Evolutionary conservation across 2,888 invertebrate species (phyloP), one percentile per base, ranked within the genome.

Genomic region (Andrena haemorrhoa): DNA sequence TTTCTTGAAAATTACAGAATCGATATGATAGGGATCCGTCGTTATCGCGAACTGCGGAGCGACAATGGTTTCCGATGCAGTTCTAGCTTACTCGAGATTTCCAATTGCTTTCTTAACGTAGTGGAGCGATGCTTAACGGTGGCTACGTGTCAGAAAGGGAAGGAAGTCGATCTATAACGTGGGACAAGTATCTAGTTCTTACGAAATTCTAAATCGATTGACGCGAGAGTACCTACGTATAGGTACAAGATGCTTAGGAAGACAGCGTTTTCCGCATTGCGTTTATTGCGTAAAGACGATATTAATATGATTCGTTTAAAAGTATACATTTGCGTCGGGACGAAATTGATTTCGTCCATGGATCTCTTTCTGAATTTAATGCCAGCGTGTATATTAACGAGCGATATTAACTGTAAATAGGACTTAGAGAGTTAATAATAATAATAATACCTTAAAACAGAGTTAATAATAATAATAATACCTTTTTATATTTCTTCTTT

Each of bases 141-240:
- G 8, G 23, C 53, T 53, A 6, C 8, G 53, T 3, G 53, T 23
- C 2, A 20, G 41, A 16, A 41, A 20, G 2, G 20, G 53, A 53
- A n/a, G 20, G 3, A 53, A 20, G n/a, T 53, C 3, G 53, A 26
- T 65, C 8, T 66, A 51, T 51, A 61, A 29, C 16, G 51, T 0
- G 35, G 41, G 29, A 16, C 1, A 6, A 31, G 16, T 33, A 7
- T 47, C 53, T n/a, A 16, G 12, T n/a, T 33, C 31, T 77, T 56
- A 31, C 41, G 72, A 72, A 77, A 49, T 78, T 47, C 12, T 23
- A 58, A 20, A 58, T 63, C 58, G 51, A 58, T 70, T 56, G 29
- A 10, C 35, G 26, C 5, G 3, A 10, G 26, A 2, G 29, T 56
- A 6, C 4, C 5, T 41, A 16, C 16, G 26, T 35, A 10, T 7